These are phyloP conservation scores for Lonchura striata DNA, from an alignment of 2,113 vertebrate genomes.

Conservation along the genomic window DNA sequence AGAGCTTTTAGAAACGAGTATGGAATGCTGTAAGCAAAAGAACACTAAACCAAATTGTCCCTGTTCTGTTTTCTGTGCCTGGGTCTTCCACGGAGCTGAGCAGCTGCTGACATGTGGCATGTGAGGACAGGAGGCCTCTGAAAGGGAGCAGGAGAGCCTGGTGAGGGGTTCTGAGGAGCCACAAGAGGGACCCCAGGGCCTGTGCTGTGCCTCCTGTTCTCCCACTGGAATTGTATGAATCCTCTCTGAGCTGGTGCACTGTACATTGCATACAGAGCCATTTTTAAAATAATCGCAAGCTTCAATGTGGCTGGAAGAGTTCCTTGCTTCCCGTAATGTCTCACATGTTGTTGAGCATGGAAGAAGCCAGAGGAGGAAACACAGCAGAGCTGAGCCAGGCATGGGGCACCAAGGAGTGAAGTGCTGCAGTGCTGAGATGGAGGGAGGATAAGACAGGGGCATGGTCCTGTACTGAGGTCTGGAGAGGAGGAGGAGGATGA, in stretches of 20 bases:
- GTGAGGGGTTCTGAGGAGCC: background rate
- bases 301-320: background rate
- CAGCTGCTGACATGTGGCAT: background rate
- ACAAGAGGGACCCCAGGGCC: background rate
- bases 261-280: background rate
- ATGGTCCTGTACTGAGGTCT: background rate
- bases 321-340: background rate
- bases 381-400: background rate
- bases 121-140: background rate
- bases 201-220: background rate
- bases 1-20: background rate
- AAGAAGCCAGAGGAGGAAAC: background rate
- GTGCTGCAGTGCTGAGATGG: fast-evolving
- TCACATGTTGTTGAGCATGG: background rate
- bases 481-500: background rate
- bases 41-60: background rate
- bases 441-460: background rate
- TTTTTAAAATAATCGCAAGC: background rate
- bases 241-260: background rate
- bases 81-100: background rate
- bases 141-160: background rate
- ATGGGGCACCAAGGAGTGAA: background rate
- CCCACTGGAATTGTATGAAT: background rate
- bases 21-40: background rate
- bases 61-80: background rate